Base-by-base conservation (phyloP, 2,797 vertebrate species). In the Brotula barbata region DNA sequence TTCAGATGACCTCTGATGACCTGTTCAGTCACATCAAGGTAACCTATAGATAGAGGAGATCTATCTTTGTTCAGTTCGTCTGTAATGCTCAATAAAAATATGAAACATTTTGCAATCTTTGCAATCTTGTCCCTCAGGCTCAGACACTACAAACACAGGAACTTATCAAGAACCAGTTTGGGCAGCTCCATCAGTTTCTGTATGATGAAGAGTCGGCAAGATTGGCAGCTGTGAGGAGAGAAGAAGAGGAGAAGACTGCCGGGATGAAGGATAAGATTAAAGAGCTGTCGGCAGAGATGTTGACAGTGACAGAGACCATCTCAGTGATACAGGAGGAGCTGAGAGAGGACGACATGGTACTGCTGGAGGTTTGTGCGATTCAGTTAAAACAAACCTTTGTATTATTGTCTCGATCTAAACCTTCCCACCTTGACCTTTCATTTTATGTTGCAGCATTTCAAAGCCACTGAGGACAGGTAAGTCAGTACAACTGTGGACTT, bases 161-260 rank as follows among this genome's bases (percentile, higher is more conserved):
- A 21, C 14, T 41, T 34, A 91, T 91, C n/a, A 90, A 78, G 47
- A 71, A 47, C 12, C 85, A 90, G 58, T 92, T 92, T 39, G 66
- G 87, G 58, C 63, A 88, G 71, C 87, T 92, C 19, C 89, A 83
- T 58, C 77, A 84, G 68, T 61, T 84, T 47, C 88, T 92, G 21
- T 6, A 57, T 12, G 49, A 80, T 1, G 88, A 92, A 15, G 90
- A 92, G 66, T 73, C 72, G 0, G 66, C 22, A 46, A 84, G 83
- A 44, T 58, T 89, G 28, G 82, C 78, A 2, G 86, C 73, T 1
- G 71, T 92, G 25, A 89, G 80, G 34, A 76, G 72, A 19, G 90
- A 92, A 28, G 89, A 90, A 67, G 80, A 87, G 16, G 76, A 78
- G 68, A 90, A 80, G 63, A 53, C 78, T 0, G 40, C 68, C 2